These are phyloP conservation scores for Mirounga angustirostris DNA, from an alignment of 2,113 vertebrate species.

Conservation along the genomic window DNA sequence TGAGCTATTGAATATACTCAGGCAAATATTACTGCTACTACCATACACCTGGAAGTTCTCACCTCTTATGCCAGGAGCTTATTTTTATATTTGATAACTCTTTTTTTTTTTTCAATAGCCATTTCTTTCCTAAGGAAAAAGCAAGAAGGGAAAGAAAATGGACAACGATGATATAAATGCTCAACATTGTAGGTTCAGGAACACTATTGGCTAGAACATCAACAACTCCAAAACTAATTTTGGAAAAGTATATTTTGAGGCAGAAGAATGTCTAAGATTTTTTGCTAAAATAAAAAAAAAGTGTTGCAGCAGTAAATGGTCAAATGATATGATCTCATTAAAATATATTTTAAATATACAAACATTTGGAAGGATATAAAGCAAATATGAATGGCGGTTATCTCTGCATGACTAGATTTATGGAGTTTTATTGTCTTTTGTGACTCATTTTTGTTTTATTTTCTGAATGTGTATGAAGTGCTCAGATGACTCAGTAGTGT, in stretches of 20 bases:
- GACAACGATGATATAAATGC: not conserved
- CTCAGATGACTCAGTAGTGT: not conserved
- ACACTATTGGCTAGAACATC: not conserved
- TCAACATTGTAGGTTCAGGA: not conserved
- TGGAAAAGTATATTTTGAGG: not conserved
- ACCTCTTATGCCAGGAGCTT: not conserved
- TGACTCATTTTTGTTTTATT: constrained; percentile 6
- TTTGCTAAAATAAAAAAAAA: not conserved
- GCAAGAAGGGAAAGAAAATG: not conserved
- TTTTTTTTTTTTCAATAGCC: not conserved
- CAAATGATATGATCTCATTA: not conserved
- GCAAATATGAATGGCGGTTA: not conserved
- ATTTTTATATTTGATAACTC: constrained; percentile 22
- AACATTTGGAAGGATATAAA: not conserved
- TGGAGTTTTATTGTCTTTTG: not conserved
- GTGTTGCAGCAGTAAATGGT: not conserved
- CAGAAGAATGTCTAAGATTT: not conserved
- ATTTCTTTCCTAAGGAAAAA: not conserved
- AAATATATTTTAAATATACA: not conserved
- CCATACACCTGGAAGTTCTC: not conserved
- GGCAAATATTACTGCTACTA: not conserved
- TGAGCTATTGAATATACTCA: not conserved
- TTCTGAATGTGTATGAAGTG: not conserved
- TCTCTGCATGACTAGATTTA: not conserved
- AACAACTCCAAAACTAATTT: not conserved